phyloP scores from a whole-genome alignment of 2,113 vertebrate genomes.

The Clarias magur region DNA sequence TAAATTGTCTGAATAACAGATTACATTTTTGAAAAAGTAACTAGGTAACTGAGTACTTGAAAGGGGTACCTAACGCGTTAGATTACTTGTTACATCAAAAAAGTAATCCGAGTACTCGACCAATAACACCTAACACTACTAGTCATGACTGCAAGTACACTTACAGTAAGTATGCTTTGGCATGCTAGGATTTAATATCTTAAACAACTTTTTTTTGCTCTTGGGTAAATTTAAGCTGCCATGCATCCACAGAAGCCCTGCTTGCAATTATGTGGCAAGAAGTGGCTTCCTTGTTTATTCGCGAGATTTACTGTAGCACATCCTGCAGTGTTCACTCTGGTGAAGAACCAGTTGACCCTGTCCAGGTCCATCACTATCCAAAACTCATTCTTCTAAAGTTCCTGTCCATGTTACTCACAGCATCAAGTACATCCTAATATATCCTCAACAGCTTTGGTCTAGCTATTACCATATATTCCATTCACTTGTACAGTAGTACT shows the following conservation, averaged over 20 bases:
- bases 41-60: too few species aligned
- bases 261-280: slow-evolving; percentile 46
- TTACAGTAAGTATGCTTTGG: too few species aligned
- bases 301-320: slow-evolving; percentile 29
- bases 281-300: slow-evolving; percentile 44
- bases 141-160: too few species aligned
- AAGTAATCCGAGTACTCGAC: too few species aligned
- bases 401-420: slow-evolving; percentile 12
- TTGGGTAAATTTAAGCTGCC: slow-evolving; percentile 18
- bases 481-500: neutral
- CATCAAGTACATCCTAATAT: neutral
- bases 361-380: slow-evolving; percentile 9
- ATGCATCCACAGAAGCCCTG: slow-evolving; percentile 40
- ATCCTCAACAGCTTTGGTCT: neutral
- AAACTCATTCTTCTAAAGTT: neutral
- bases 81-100: too few species aligned
- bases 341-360: slow-evolving; percentile 32
- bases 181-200: too few species aligned
- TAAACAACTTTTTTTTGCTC: too few species aligned
- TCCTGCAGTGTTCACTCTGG: slow-evolving; percentile 35
- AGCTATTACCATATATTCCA: neutral
- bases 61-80: too few species aligned
- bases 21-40: too few species aligned
- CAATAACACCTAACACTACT: too few species aligned
- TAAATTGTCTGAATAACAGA: too few species aligned